Evolutionary conservation across 2,113 vertebrate species (phyloP).

Genomic region (Anoura caudifer): DNA sequence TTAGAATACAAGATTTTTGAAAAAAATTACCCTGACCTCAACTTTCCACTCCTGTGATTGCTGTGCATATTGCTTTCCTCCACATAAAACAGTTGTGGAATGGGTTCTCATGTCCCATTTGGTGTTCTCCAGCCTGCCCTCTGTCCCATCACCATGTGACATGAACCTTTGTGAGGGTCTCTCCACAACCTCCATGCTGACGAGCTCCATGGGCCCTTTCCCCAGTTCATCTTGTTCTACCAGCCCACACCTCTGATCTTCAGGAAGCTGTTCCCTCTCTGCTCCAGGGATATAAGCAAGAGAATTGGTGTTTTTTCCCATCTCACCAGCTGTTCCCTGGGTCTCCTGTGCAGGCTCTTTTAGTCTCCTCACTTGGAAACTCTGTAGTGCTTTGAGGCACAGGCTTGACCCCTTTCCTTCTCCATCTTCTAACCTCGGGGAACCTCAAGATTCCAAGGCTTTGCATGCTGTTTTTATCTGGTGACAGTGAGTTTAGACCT

Average conservation of each 20-base stretch:
- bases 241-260: too few species aligned
- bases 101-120: accelerated
- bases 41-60: background rate
- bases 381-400: too few species aligned
- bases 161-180: background rate
- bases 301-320: background rate
- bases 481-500: background rate
- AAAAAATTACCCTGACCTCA: background rate
- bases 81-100: background rate
- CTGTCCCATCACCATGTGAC: background rate
- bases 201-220: accelerated
- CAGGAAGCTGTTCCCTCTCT: background rate
- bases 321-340: too few species aligned
- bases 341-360: background rate
- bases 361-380: background rate
- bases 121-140: background rate
- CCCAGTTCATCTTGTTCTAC: background rate
- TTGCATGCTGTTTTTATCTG: background rate
- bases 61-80: background rate
- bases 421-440: background rate
- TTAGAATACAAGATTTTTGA: background rate
- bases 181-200: background rate
- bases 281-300: background rate
- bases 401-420: background rate
- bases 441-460: background rate